phyloP scores from a whole-genome alignment of 2,113 vertebrate species.

The Zootoca vivipara region DNA sequence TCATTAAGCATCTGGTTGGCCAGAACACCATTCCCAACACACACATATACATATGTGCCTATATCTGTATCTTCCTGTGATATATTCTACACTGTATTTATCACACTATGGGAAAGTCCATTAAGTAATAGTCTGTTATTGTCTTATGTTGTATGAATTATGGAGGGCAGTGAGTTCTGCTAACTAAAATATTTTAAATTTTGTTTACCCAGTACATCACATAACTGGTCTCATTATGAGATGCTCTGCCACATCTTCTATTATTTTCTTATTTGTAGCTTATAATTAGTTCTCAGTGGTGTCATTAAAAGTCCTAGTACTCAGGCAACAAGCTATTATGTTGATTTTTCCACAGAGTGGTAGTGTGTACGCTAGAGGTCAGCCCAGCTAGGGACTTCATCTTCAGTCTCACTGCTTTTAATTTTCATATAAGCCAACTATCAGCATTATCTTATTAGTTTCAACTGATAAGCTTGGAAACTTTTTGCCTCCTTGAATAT shows the following conservation, averaged over 20 bases:
- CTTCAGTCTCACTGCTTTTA: not conserved
- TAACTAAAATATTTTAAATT: constrained; percentile 9
- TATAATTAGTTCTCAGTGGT: constrained; percentile 18
- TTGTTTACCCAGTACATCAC: not conserved
- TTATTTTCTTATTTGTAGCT: constrained; percentile 9
- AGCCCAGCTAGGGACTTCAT: not conserved
- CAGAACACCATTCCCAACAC: not conserved
- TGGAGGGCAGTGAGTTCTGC: not conserved
- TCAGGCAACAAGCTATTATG: not conserved
- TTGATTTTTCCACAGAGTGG: not conserved
- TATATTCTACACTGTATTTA: not conserved
- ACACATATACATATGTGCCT: not conserved
- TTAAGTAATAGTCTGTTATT: not conserved
- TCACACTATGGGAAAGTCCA: not conserved
- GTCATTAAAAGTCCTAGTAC: constrained; percentile 23
- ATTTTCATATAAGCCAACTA: not conserved
- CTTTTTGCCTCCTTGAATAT: not conserved
- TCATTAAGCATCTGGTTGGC: not conserved
- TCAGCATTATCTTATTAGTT: not conserved
- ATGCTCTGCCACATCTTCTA: not conserved
- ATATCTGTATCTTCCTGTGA: not conserved
- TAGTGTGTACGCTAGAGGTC: not conserved
- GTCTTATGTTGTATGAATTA: not conserved
- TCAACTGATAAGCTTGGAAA: not conserved
- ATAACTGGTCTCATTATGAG: not conserved